Conservation (phyloP, 2,113 vertebrate species). For the Cranoglanis bouderius region DNA sequence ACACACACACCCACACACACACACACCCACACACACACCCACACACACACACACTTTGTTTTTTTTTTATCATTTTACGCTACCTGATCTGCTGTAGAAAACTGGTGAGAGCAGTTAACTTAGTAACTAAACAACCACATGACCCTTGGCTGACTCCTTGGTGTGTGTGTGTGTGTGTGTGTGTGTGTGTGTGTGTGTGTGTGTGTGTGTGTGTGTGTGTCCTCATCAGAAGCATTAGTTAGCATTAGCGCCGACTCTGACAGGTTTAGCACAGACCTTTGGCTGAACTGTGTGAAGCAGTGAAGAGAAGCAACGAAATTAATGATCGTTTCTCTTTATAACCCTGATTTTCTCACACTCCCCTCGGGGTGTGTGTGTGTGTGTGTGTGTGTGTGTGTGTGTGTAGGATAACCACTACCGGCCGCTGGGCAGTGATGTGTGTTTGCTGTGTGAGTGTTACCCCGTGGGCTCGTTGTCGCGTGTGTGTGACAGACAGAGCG, state of each 20-base stretch:
- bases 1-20: no score
- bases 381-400: slow-evolving; percentile 35
- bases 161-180: slow-evolving; percentile 4
- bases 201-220: neutral
- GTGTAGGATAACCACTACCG: slow-evolving; percentile 90
- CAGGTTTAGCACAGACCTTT: slow-evolving; percentile 12
- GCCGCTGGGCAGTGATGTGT: slow-evolving; percentile 71
- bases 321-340: neutral
- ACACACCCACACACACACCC: no score
- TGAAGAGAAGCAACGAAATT: neutral
- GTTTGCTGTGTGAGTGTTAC: slow-evolving; percentile 91
- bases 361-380: neutral
- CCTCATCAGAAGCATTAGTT: neutral
- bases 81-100: neutral
- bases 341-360: neutral
- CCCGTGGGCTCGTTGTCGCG: slow-evolving; percentile 88
- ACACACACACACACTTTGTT: no score
- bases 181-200: neutral
- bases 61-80: no score
- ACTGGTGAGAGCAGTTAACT: neutral
- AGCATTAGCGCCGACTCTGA: slow-evolving; percentile 2
- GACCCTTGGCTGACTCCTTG: neutral
- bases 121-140: neutral
- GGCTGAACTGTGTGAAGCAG: slow-evolving; percentile 18
- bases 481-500: slow-evolving; percentile 80